Percentiles rank a stretch among this genome's conserved stretches.
These are phyloP conservation scores for Cettia cetti DNA, from an alignment of 2,113 vertebrate genomes.

Conservation along the genomic window DNA sequence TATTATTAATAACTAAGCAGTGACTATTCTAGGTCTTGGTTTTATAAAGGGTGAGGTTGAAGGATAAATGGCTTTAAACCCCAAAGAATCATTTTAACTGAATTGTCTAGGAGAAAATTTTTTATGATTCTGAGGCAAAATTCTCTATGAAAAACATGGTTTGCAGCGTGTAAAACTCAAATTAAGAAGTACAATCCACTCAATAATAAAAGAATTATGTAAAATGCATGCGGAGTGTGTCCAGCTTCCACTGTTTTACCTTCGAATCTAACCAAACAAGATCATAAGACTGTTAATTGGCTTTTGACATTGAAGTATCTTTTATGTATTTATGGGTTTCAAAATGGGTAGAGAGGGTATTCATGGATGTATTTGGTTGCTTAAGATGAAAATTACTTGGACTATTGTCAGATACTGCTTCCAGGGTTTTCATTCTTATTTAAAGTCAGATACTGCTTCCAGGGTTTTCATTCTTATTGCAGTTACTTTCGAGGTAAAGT, in stretches of 20 bases:
- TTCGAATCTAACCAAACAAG: background rate
- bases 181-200: background rate
- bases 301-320: background rate
- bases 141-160: background rate
- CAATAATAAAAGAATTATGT: background rate
- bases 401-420: background rate
- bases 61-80: background rate
- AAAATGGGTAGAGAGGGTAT: background rate
- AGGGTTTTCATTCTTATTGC: background rate
- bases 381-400: background rate
- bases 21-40: constrained; percentile 1
- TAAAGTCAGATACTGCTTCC: background rate
- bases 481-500: background rate
- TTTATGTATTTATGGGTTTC: background rate
- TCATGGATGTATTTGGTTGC: background rate
- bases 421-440: background rate
- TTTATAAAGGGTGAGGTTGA: background rate
- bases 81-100: background rate
- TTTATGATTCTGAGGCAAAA: constrained; percentile 5
- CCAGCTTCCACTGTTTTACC: background rate
- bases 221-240: background rate
- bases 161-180: background rate
- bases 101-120: constrained; percentile 28
- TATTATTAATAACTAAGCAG: constrained; percentile 51
- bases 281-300: background rate